phyloP scores from a whole-genome alignment of 2,113 vertebrate species.

The Piliocolobus tephrosceles region DNA sequence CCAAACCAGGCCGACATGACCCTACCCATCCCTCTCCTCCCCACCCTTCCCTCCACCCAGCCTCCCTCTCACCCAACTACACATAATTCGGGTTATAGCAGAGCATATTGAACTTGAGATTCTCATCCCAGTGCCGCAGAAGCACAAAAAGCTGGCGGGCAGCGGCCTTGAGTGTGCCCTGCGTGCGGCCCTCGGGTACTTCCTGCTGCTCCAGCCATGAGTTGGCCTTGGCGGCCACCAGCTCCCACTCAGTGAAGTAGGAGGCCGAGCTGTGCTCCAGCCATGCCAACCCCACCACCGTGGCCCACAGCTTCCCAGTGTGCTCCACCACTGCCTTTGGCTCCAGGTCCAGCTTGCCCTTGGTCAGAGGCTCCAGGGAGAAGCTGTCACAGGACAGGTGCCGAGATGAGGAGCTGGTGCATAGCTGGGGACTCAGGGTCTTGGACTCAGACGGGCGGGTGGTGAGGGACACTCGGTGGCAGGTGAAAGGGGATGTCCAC shows the following conservation, averaged over 20 bases:
- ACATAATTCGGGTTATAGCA: constrained; percentile 95
- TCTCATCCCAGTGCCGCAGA: constrained; percentile 97
- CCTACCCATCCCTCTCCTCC: neutral
- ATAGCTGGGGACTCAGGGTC: accelerated
- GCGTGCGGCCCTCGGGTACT: constrained; percentile 89
- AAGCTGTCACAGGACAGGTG: constrained; percentile 64
- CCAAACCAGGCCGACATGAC: accelerated
- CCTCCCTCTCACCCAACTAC: constrained; percentile 61
- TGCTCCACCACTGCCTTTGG: constrained; percentile 70
- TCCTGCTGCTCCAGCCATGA: constrained; percentile 90
- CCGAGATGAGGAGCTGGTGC: neutral
- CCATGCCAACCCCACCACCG: constrained; percentile 94
- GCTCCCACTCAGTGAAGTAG: constrained; percentile 96
- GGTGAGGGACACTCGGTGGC: constrained; percentile 89
- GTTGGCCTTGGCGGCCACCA: constrained; percentile 95
- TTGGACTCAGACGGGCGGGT: constrained; percentile 80
- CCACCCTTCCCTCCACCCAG: accelerated
- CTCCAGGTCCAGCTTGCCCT: constrained; percentile 72
- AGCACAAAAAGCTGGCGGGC: constrained; percentile 98
- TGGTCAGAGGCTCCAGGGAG: constrained; percentile 53
- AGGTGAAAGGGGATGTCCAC: constrained; percentile 94
- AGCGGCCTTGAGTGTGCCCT: constrained; percentile 86
- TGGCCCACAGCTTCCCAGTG: constrained; percentile 94
- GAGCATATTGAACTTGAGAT: constrained; percentile 95
- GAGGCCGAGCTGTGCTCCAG: constrained; percentile 96